Percentiles rank a stretch among this genome's conserved stretches.
phyloP scores from a whole-genome alignment of 2,888 invertebrate species.

The Pandemis corylana region DNA sequence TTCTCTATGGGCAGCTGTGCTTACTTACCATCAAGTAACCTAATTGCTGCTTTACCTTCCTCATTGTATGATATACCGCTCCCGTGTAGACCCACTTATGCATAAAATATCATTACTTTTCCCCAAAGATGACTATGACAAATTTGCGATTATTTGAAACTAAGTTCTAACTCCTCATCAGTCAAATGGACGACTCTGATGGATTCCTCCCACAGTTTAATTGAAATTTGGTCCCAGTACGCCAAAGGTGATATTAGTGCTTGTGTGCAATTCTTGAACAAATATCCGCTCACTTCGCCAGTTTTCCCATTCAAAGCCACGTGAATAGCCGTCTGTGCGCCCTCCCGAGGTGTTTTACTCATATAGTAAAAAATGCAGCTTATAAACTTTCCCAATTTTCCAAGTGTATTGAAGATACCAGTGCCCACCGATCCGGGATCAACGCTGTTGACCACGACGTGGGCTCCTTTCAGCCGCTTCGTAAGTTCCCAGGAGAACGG shows the following conservation, averaged over 20 bases:
- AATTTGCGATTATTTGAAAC: conserved; percentile 37
- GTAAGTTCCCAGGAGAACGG: conserved; percentile 90
- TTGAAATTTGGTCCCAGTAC: neutral
- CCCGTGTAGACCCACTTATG: no score
- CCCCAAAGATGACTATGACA: no score
- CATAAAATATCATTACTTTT: no score
- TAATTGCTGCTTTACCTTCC: no score
- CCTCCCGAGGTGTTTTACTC: conserved; percentile 91
- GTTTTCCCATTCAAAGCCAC: conserved; percentile 89
- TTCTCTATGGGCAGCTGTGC: no score
- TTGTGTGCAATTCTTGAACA: conserved; percentile 91
- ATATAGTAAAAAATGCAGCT: conserved; percentile 86
- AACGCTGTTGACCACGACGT: conserved; percentile 90
- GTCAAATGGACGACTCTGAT: conserved; percentile 86
- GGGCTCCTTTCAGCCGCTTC: conserved; percentile 85
- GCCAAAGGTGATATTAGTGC: conserved; percentile 64
- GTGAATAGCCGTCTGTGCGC: conserved; percentile 92
- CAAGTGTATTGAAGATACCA: conserved; percentile 86
- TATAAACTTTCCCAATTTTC: conserved; percentile 82
- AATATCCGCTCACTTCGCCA: conserved; percentile 88
- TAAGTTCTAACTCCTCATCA: conserved; percentile 87
- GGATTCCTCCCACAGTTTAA: neutral
- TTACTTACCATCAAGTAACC: no score
- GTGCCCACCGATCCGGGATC: conserved; percentile 95
- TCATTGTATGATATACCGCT: no score